Percentiles rank a stretch among this genome's conserved stretches.
phyloP scores from a whole-genome alignment of 2,797 vertebrate species.

The Adelosebastes latens region DNA sequence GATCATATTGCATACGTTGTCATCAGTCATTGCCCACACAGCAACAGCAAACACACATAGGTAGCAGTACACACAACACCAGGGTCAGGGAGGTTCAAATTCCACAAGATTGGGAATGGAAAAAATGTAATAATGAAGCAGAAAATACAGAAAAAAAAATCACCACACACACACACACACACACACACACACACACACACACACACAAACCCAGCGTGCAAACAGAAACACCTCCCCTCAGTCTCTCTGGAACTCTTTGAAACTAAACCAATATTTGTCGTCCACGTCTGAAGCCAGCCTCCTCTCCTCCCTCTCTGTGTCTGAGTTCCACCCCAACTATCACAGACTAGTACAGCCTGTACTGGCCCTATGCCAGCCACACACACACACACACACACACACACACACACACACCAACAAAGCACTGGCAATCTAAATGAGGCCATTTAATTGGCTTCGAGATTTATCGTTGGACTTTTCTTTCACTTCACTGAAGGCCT shows the following conservation, averaged over 20 bases:
- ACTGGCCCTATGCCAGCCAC: slow-evolving; percentile 45
- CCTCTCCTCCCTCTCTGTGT: slow-evolving; percentile 27
- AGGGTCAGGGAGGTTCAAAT: neutral
- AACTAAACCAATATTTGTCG: slow-evolving; percentile 79
- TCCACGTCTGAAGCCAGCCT: slow-evolving; percentile 38
- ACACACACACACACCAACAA: slow-evolving; percentile 17
- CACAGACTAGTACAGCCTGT: slow-evolving; percentile 64
- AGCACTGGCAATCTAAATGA: slow-evolving; percentile 40
- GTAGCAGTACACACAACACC: neutral
- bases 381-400: slow-evolving; percentile 6
- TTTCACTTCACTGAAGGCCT: neutral
- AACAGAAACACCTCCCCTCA: slow-evolving; percentile 40
- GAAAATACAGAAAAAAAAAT: neutral
- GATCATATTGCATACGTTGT: neutral
- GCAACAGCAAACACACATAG: neutral
- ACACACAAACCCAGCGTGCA: slow-evolving; percentile 29
- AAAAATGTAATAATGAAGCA: neutral
- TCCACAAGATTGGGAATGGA: neutral
- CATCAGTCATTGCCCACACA: neutral
- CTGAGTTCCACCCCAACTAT: slow-evolving; percentile 38
- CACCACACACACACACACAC: neutral
- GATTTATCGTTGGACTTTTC: slow-evolving; percentile 6
- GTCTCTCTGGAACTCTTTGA: slow-evolving; percentile 51
- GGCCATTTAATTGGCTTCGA: slow-evolving; percentile 39
- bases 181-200: neutral